phyloP scores from a whole-genome alignment of 2,888 invertebrate species.

The Gymnoscelis rufifasciata region DNA sequence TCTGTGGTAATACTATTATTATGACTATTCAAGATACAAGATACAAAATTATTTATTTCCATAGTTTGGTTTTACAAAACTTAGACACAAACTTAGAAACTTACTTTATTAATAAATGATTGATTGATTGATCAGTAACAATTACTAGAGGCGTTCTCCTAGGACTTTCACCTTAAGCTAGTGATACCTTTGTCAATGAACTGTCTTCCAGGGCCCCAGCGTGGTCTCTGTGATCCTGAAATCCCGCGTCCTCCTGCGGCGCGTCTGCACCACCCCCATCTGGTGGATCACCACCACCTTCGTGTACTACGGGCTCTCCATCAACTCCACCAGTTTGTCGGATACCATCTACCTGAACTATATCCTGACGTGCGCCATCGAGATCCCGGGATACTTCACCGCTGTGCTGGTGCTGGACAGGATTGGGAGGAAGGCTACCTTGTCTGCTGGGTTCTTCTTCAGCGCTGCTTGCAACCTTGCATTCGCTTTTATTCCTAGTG shows the following conservation, averaged over 20 bases:
- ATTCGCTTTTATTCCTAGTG: conserved; percentile 69
- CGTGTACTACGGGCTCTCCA: conserved; percentile 87
- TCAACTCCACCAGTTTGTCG: conserved; percentile 85
- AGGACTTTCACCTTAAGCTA: no score
- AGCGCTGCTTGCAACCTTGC: conserved; percentile 73
- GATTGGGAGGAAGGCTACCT: conserved; percentile 80
- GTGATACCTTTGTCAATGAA: no score
- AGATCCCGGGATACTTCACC: conserved; percentile 84
- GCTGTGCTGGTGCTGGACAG: conserved; percentile 81
- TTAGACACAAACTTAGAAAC: no score
- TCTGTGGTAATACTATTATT: no score
- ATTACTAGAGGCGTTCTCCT: no score
- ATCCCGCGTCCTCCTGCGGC: conserved; percentile 72
- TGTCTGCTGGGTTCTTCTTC: conserved; percentile 78
- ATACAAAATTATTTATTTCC: no score
- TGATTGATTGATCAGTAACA: no score
- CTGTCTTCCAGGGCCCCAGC: conserved; percentile 25
- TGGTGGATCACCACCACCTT: conserved; percentile 89
- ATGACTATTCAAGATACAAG: no score
- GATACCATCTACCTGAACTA: conserved; percentile 87
- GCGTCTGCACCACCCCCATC: conserved; percentile 82
- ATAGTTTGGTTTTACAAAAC: no score
- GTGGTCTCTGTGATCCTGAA: conserved; percentile 58
- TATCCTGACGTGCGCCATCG: conserved; percentile 81
- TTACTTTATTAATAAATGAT: no score